Evolutionary conservation across 37 sponge, comb jelly and placozoan species (phyloP).

Genomic region (Cladorhizidae sp.): DNA sequence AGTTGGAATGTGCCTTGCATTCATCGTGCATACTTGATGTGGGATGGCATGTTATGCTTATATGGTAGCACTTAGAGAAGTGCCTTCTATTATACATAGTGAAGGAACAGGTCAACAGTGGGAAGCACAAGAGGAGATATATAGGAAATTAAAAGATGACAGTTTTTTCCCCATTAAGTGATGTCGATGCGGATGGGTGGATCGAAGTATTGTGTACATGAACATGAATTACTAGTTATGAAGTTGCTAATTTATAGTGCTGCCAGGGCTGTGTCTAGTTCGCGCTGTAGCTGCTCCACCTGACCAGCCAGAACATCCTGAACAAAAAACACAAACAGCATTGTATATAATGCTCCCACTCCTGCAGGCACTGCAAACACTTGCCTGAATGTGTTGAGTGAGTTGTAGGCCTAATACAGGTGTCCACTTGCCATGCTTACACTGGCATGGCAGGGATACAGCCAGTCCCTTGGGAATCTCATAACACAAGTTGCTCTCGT

Average conservation of each 20-base stretch:
- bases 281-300: slow-evolving; percentile 1
- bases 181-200: no score
- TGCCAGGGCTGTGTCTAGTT: slow-evolving; percentile 4
- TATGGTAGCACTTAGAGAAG: no score
- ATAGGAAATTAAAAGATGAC: no score
- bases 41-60: no score
- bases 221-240: no score
- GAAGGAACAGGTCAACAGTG: no score
- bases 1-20: no score
- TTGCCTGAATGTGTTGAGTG: slow-evolving; percentile 3
- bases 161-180: no score
- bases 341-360: background rate
- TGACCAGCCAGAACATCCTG: slow-evolving; percentile 12
- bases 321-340: background rate
- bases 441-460: slow-evolving; percentile 26
- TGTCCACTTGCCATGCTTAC: slow-evolving; percentile 26
- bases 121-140: no score
- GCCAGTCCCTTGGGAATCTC: slow-evolving; percentile 28
- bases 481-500: background rate
- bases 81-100: no score
- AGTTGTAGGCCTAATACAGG: slow-evolving; percentile 5
- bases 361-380: background rate
- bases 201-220: no score
- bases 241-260: background rate
- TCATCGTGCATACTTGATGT: no score